Conservation (phyloP, 2,888 invertebrate genomes). For the Phengaris arion region DNA sequence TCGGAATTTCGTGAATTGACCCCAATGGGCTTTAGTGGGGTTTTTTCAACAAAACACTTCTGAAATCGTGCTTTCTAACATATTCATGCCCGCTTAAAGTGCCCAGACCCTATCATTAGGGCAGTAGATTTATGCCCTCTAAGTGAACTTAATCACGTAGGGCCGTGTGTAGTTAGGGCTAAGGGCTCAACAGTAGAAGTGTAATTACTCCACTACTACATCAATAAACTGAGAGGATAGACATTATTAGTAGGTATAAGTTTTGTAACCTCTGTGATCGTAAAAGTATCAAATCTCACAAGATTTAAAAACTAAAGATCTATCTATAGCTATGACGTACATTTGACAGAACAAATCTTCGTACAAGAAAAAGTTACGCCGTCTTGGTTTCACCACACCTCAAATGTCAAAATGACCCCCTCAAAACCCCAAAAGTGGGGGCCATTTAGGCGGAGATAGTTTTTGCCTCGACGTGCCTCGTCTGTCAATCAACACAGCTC, state of each 20-base stretch:
- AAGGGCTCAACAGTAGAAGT: conserved; percentile 10
- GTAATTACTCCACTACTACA: conserved; percentile 8
- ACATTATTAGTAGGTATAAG: not conserved
- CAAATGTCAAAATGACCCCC: no score
- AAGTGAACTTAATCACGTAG: conserved; percentile 22
- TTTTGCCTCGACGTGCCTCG: no score
- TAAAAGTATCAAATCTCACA: not conserved
- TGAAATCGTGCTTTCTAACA: not conserved
- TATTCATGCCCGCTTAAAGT: conserved; percentile 1
- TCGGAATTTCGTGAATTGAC: no score
- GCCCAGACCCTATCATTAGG: conserved; percentile 21
- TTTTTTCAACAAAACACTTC: not conserved
- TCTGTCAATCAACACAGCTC: no score
- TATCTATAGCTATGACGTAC: no score
- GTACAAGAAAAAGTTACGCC: no score
- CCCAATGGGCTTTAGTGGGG: not conserved
- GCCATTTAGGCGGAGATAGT: no score
- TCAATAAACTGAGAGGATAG: not conserved
- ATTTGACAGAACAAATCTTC: no score
- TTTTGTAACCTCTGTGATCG: not conserved
- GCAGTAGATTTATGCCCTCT: conserved; percentile 23
- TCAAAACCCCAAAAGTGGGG: no score
- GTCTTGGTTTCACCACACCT: no score
- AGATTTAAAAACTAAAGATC: no score
- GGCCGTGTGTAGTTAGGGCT: conserved; percentile 5